Evolutionary conservation across 2,797 vertebrate genomes (phyloP).

Genomic region (Apogon hyalosoma): DNA sequence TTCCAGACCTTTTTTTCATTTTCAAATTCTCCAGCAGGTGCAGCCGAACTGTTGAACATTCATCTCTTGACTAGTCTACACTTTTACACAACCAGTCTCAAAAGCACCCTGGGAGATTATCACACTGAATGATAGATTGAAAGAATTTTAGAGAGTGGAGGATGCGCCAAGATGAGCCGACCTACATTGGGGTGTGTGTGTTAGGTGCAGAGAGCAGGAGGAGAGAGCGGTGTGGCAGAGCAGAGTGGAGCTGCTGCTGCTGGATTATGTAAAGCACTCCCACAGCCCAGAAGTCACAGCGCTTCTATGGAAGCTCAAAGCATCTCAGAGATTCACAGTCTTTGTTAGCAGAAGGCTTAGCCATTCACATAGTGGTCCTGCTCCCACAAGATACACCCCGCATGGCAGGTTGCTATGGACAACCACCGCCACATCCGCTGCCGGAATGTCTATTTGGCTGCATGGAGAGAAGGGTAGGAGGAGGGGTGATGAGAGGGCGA

Average conservation of each 20-base stretch:
- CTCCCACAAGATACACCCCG: constrained; percentile 80
- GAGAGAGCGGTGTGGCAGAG: constrained; percentile 65
- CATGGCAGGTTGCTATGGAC: constrained; percentile 80
- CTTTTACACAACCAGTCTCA: constrained; percentile 30
- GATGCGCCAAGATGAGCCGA: constrained; percentile 59
- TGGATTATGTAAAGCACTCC: constrained; percentile 83
- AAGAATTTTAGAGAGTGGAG: constrained; percentile 48
- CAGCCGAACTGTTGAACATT: constrained; percentile 38
- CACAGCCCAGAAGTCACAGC: constrained; percentile 77
- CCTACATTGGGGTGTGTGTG: constrained; percentile 68
- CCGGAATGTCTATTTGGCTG: constrained; percentile 76
- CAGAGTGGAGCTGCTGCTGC: constrained; percentile 68
- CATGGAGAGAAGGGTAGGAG: constrained; percentile 54
- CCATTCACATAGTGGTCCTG: constrained; percentile 79
- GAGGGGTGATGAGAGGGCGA: constrained; percentile 54
- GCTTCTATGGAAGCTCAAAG: constrained; percentile 76
- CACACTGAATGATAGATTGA: constrained; percentile 63
- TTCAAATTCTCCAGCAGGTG: constrained; percentile 10
- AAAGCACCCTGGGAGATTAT: constrained; percentile 45
- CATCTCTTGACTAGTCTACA: constrained; percentile 33
- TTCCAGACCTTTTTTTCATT: constrained; percentile 17
- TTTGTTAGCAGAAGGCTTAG: constrained; percentile 80
- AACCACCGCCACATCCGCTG: constrained; percentile 74
- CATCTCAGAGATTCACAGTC: constrained; percentile 75
- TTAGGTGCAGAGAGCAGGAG: constrained; percentile 66